Evolutionary conservation across 2,888 invertebrate genomes (phyloP), one percentile per base, ranked within the genome.

Genomic region (Plagodis dolabraria): DNA sequence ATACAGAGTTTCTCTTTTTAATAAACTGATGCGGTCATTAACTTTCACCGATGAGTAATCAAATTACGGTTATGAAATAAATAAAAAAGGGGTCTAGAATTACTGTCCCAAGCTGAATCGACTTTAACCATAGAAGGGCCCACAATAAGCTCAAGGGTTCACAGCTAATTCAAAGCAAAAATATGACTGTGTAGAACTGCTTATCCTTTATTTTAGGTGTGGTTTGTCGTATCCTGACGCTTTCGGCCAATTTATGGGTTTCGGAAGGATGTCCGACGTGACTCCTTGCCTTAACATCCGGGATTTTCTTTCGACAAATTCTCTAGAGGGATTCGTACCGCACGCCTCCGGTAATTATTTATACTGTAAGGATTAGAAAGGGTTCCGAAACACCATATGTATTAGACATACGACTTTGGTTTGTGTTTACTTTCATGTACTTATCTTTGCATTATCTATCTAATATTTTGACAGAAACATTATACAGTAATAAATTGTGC

Each of bases 261-360:
- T 33, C 50, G 57, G 54, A 57, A 62, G 52, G 35, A 52, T 56
- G 47, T 50, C 12, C 43, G 53, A 63, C 58, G 48, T 48, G 58
- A 33, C n/a, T 33, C 52, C 49, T 46, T 36, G 53, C 49, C 58
- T 59, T 56, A 56, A 59, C 48, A 50, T 56, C 55, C 53, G 52
- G 58, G 55, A 53, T 59, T 63, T 52, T 55, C 58, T 60, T 56
- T 59, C 40, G 11, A 33, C 7, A 33, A 63, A 53, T 8, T 56
- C 55, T 53, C 58, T 11, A 40, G 42, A 42, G 58, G 50, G 44
- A 59, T 53, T 52, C 47, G 52, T 48, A 44, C 35, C 44, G 38
- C 40, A 53, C 50, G 43, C 53, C 53, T 43, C 44, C 12, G 34
- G 57, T 53, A 61, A 57, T 61, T 61, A 61, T 61, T 61, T 61